A percentile compares a stretch with the other conserved stretches of the same genome.
Evolutionary conservation across 1,140 invertebrate species (phyloP).

Genomic region (Atta cephalotes): DNA sequence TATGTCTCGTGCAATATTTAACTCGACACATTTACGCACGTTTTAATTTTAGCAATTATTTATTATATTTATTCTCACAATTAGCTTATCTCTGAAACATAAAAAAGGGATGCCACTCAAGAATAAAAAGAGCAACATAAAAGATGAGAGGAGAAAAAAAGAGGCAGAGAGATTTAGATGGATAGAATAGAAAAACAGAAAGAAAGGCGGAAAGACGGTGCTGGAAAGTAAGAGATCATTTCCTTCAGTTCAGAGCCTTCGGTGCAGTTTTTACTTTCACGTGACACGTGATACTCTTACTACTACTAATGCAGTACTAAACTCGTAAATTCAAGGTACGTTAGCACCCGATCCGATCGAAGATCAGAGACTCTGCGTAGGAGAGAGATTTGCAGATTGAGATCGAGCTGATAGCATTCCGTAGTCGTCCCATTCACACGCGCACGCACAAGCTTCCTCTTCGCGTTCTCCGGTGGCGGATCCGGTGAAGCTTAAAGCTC

Average conservation of each 20-base stretch:
- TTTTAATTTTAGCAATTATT: not conserved
- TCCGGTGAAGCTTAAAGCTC: not conserved
- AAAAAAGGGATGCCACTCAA: constrained; percentile 55
- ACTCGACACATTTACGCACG: not conserved
- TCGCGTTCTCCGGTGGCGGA: constrained; percentile 35
- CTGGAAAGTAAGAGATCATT: constrained; percentile 60
- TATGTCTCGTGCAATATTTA: not conserved
- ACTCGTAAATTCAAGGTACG: constrained; percentile 39
- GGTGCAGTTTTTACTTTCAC: constrained; percentile 60
- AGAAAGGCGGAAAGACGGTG: constrained; percentile 52
- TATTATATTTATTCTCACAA: not conserved
- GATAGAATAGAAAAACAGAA: constrained; percentile 4
- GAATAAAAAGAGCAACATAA: constrained; percentile 33
- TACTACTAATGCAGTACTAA: constrained; percentile 49
- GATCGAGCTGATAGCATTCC: constrained; percentile 62
- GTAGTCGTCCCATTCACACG: constrained; percentile 49
- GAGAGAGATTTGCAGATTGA: constrained; percentile 58
- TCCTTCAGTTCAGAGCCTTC: constrained; percentile 67
- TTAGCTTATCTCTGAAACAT: not conserved
- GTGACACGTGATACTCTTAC: constrained; percentile 19
- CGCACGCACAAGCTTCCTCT: constrained; percentile 16
- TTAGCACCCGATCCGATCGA: constrained; percentile 44
- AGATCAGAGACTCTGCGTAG: constrained; percentile 44
- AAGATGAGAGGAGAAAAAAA: constrained; percentile 3
- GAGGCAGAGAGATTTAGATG: constrained; percentile 13